Conservation (phyloP, 2,797 vertebrate genomes). For the Buphagus erythrorhynchus region DNA sequence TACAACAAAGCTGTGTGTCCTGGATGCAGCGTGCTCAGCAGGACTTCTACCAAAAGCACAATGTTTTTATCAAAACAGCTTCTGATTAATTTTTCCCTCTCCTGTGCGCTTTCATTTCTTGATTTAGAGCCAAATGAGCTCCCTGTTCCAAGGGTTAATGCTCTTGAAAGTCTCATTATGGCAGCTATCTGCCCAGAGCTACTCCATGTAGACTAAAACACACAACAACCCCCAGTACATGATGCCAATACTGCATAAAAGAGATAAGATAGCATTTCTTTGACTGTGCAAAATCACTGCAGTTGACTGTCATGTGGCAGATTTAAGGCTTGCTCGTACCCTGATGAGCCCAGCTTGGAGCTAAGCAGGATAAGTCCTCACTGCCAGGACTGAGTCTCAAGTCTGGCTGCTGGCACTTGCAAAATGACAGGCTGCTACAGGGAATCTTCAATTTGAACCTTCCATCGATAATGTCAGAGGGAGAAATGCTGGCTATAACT, state of each 20-base stretch:
- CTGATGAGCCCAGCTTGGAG: background rate
- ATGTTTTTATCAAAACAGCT: slow-evolving; percentile 38
- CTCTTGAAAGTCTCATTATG: background rate
- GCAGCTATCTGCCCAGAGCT: background rate
- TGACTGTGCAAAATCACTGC: background rate
- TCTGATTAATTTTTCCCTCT: slow-evolving; percentile 26
- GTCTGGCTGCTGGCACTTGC: background rate
- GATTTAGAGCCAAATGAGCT: slow-evolving; percentile 6
- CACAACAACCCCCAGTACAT: background rate
- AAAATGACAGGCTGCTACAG: background rate
- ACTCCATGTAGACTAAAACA: background rate
- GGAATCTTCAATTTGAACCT: background rate
- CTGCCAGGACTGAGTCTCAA: background rate
- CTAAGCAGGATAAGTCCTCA: background rate
- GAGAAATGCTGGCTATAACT: background rate
- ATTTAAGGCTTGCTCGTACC: background rate
- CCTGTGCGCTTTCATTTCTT: background rate
- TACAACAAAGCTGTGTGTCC: background rate
- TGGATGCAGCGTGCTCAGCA: background rate
- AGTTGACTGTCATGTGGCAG: background rate
- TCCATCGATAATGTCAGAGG: background rate
- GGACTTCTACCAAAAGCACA: slow-evolving; percentile 17
- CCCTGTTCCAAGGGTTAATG: background rate
- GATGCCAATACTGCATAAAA: background rate
- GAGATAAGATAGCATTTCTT: background rate